phyloP scores from a whole-genome alignment of 2,888 invertebrate genomes.

The Polyploca ridens region DNA sequence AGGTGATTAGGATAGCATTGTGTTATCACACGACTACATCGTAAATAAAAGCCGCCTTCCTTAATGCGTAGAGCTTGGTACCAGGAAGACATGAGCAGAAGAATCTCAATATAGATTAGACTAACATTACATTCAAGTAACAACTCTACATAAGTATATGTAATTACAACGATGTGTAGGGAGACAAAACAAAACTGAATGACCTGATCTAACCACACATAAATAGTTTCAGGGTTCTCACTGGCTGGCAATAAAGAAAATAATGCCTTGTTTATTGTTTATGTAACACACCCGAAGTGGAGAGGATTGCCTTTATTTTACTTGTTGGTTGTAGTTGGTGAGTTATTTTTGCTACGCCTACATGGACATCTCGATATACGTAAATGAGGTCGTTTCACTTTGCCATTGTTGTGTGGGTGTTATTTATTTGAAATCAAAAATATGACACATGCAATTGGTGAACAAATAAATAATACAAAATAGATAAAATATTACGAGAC shows the following conservation, averaged over 20 bases:
- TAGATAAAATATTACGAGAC: too few species aligned
- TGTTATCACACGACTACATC: neutral
- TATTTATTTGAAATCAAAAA: neutral
- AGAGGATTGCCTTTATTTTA: conserved; percentile 7
- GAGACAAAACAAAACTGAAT: neutral
- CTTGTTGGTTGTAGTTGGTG: neutral
- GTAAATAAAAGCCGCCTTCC: neutral
- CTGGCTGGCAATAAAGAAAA: neutral
- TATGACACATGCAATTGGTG: neutral
- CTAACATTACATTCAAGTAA: neutral
- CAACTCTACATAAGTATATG: neutral
- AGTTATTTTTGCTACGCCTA: neutral
- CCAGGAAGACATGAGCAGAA: neutral
- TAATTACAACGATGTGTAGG: neutral
- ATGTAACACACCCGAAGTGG: neutral
- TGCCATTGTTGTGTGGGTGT: neutral
- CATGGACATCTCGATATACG: neutral
- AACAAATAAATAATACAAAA: too few species aligned
- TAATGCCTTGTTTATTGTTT: neutral
- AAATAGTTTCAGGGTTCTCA: neutral
- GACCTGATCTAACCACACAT: neutral
- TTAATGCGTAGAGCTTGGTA: neutral
- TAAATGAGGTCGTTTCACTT: neutral
- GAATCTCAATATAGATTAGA: too few species aligned
- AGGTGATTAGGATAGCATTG: neutral